Percentiles rank a stretch among this genome's conserved stretches.
Conservation (phyloP, 2,888 invertebrate genomes). For the Trissonchulus latispiculum region DNA sequence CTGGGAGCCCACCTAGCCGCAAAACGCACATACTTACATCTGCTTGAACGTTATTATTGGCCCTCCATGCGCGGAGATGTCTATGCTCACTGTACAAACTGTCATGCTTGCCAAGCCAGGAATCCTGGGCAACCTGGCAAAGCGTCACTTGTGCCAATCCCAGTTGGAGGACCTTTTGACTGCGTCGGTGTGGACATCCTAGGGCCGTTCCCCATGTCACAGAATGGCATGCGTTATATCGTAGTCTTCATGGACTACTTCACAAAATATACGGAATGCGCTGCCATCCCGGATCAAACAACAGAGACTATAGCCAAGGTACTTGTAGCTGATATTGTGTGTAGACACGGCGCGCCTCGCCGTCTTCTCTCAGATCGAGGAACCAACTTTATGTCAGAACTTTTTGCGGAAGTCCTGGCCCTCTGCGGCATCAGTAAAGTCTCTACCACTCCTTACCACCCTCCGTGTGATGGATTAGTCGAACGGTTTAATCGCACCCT, state of each 20-base stretch:
- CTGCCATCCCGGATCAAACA: no score
- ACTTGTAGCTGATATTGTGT: not conserved
- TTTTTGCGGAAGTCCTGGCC: not conserved
- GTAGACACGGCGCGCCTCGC: no score
- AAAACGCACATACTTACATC: constrained; percentile 19
- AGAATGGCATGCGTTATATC: constrained; percentile 28
- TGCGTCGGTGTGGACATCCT: constrained; percentile 28
- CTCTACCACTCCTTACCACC: no score
- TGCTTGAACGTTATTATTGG: constrained; percentile 28
- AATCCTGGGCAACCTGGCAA: constrained; percentile 23
- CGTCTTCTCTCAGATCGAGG: no score
- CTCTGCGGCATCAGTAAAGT: no score
- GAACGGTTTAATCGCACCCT: no score
- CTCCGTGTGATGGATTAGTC: no score
- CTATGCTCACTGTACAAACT: constrained; percentile 16
- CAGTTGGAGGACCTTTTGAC: constrained; percentile 29
- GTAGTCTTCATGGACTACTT: no score
- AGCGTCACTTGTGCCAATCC: constrained; percentile 22
- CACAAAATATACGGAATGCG: no score
- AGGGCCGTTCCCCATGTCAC: constrained; percentile 29
- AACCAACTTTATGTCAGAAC: no score
- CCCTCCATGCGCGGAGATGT: constrained; percentile 25
- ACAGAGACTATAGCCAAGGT: constrained; percentile 35
- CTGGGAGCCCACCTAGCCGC: constrained; percentile 30
- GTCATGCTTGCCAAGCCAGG: constrained; percentile 25